These are phyloP conservation scores for Pangasius mekongensis DNA, from an alignment of 2,797 vertebrate genomes.

Conservation along the genomic window DNA sequence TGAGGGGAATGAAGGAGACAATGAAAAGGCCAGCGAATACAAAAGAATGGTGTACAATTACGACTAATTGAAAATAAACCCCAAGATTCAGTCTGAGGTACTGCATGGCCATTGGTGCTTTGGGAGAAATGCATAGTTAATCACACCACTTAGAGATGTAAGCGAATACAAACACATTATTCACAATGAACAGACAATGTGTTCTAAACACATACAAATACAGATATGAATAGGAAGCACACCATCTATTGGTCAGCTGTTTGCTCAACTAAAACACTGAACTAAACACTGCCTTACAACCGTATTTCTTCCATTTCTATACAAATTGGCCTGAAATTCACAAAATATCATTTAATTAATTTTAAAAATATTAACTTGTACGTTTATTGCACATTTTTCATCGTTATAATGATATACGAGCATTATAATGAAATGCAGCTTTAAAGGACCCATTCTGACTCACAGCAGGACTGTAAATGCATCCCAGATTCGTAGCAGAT, in stretches of 20 bases:
- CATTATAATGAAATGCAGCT: not conserved
- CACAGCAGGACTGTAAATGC: no score
- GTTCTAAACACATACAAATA: not conserved
- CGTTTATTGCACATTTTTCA: not conserved
- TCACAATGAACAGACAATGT: not conserved
- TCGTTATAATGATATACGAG: not conserved
- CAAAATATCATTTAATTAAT: no score
- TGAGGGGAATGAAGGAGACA: not conserved
- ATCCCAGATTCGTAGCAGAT: no score
- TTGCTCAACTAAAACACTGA: no score
- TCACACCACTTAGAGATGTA: not conserved
- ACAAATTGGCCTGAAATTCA: not conserved
- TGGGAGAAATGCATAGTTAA: not conserved
- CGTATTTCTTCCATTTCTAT: not conserved
- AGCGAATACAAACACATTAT: not conserved
- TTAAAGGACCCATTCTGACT: not conserved
- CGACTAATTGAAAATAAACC: not conserved
- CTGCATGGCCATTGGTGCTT: not conserved
- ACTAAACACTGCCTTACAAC: not conserved
- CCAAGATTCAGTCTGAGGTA: not conserved
- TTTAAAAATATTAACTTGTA: not conserved
- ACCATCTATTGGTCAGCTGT: not conserved
- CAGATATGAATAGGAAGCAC: not conserved
- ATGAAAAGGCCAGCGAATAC: not conserved
- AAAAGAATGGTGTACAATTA: not conserved